Evolutionary conservation across 1,140 invertebrate species (phyloP), one percentile per base, ranked within the genome.

Genomic region (Bombus terrestris): DNA sequence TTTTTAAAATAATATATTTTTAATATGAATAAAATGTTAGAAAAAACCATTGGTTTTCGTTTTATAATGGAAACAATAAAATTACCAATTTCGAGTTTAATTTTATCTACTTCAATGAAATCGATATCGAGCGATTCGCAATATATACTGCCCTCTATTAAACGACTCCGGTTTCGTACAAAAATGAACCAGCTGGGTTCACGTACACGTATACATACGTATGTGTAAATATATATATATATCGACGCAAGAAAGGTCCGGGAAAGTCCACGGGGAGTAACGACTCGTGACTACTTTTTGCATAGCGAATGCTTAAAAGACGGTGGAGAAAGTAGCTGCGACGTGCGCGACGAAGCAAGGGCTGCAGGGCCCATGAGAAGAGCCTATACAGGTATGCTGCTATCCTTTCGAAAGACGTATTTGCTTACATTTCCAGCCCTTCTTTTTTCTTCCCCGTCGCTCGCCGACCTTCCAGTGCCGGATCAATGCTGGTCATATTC

Each of bases 241-340:
- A 84, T 86, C 81, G 79, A 87, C 66, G 72, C 37, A 87, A 87
- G 86, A 87, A 90, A 89, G 86, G 82, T 92, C 88, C 82, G 73
- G 86, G 76, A 66, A 92, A 90, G 88, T 91, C 90, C 86, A 75
- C 72, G 71, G 88, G 76, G 88, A 93, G 91, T 89, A 91, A 91
- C 90, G 92, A 92, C 88, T 92, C 89, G 89, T 89, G 87, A 92
- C 91, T 91, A 89, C 90, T 88, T 93, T 93, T 92, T 92, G 80
- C 90, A 90, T 88, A 86, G 88, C 59, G 74, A 89, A 91, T 89
- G 83, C 43, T 57, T 53, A 79, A 84, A 47, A 82, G 59, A 87
- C 77, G 68, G 32, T 35, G 85, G 82, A 81, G 77, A 85, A 69
- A 35, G 71, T 78, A 66, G 84, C 68, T 57, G 76, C 25, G 74